Evolutionary conservation across 2,113 vertebrate genomes (phyloP).

Genomic region (Hippocampus abdominalis): DNA sequence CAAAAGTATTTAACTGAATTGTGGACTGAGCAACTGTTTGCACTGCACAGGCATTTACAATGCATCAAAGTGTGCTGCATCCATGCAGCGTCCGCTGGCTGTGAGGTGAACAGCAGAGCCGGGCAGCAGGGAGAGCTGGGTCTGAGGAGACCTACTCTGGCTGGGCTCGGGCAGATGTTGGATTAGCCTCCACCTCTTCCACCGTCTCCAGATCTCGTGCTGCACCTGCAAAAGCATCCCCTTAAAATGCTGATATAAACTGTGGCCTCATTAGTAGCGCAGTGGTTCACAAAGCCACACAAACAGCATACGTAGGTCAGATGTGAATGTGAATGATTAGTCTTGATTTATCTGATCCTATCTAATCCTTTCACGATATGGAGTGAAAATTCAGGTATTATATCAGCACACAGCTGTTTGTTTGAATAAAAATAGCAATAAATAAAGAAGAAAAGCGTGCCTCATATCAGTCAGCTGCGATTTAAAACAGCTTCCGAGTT

Average conservation of each 20-base stretch:
- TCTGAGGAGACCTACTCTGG: constrained; percentile 64
- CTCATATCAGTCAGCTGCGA: too few relatives aligned
- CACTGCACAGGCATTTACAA: not conserved
- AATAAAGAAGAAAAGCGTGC: too few relatives aligned
- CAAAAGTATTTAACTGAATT: not conserved
- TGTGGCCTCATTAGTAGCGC: too few relatives aligned
- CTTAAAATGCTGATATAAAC: not conserved
- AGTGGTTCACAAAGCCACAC: too few relatives aligned
- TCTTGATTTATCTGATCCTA: too few relatives aligned
- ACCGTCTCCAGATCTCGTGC: constrained; percentile 66
- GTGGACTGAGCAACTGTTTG: not conserved
- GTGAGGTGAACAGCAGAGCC: constrained; percentile 19
- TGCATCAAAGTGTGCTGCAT: constrained; percentile 6
- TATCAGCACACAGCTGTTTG: too few relatives aligned
- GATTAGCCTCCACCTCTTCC: constrained; percentile 67
- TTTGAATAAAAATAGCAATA: too few relatives aligned
- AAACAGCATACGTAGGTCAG: too few relatives aligned
- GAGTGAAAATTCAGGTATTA: too few relatives aligned
- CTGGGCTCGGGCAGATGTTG: constrained; percentile 53
- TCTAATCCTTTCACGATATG: too few relatives aligned
- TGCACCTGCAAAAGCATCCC: constrained; percentile 59
- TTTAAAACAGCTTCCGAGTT: too few relatives aligned
- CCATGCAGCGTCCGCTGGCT: constrained; percentile 1
- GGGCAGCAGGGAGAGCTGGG: constrained; percentile 68
- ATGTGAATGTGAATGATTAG: too few relatives aligned